phyloP scores from a whole-genome alignment of 2,113 vertebrate genomes.

The Prolemur simus region DNA sequence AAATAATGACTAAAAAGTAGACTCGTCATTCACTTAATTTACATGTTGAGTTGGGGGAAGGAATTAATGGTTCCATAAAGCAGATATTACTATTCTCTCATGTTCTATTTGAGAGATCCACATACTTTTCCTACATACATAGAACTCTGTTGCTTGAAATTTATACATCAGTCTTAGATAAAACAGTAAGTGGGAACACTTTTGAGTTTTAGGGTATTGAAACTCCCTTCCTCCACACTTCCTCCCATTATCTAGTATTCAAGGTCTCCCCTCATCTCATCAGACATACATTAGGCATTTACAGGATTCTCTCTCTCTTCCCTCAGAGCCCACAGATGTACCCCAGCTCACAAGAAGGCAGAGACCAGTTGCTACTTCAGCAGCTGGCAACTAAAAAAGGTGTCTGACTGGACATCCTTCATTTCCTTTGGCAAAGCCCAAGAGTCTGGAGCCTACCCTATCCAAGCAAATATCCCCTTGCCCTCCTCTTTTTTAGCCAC shows the following conservation, averaged over 20 bases:
- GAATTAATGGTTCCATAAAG: neutral
- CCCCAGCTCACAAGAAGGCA: neutral
- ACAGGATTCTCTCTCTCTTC: neutral
- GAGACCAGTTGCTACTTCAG: neutral
- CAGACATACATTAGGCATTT: neutral
- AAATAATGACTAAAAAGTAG: neutral
- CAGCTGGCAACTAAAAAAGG: neutral
- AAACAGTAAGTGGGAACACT: neutral
- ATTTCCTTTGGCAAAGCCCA: conserved; percentile 11
- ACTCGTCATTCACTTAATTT: conserved; percentile 10
- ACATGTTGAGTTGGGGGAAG: neutral
- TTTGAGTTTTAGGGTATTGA: neutral
- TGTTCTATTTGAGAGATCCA: neutral
- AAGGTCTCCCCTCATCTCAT: neutral
- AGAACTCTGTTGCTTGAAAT: neutral
- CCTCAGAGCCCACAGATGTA: neutral
- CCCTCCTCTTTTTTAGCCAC: neutral
- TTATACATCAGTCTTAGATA: conserved; percentile 18
- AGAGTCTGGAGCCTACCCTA: neutral
- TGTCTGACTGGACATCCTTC: neutral
- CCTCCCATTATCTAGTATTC: neutral
- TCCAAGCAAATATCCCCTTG: neutral
- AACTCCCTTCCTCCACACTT: neutral
- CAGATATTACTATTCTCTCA: neutral
- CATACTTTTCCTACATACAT: neutral